Evolutionary conservation across 1,140 invertebrate species (phyloP).

Genomic region (Solenopsis invicta): DNA sequence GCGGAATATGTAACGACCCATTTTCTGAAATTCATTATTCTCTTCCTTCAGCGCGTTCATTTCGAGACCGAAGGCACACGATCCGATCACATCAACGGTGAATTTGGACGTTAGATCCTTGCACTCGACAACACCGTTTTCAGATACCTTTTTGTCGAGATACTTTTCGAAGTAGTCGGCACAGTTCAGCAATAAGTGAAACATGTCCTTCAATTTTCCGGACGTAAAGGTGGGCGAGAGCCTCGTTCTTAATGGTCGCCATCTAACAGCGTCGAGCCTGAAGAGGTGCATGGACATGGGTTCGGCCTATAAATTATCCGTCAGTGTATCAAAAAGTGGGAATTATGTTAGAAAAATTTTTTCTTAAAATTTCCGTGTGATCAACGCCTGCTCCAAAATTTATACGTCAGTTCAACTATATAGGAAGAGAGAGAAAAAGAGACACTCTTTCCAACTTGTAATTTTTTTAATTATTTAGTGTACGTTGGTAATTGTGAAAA

Average conservation of each 20-base stretch:
- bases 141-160: slow-evolving; percentile 62
- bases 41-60: slow-evolving; percentile 85
- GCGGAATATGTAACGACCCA: slow-evolving; percentile 77
- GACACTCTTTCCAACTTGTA: neutral
- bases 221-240: slow-evolving; percentile 65
- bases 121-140: slow-evolving; percentile 84
- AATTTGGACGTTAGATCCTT: slow-evolving; percentile 86
- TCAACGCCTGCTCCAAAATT: slow-evolving; percentile 32
- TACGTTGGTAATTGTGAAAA: neutral
- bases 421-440: slow-evolving; percentile 10
- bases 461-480: slow-evolving; percentile 25
- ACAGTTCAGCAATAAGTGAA: slow-evolving; percentile 82
- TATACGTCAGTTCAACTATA: slow-evolving; percentile 35
- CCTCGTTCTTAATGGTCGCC: slow-evolving; percentile 66
- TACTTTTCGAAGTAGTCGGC: slow-evolving; percentile 80
- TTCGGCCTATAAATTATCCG: slow-evolving; percentile 63
- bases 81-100: slow-evolving; percentile 87
- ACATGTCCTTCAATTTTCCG: slow-evolving; percentile 73
- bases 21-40: slow-evolving; percentile 84
- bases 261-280: slow-evolving; percentile 72
- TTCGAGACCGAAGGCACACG: slow-evolving; percentile 88
- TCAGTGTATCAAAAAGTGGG: slow-evolving; percentile 55
- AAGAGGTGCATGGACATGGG: slow-evolving; percentile 68
- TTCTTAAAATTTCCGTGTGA: slow-evolving; percentile 38
- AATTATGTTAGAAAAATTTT: slow-evolving; percentile 57